Conservation (phyloP, 1,140 invertebrate genomes). For the Drosophila serrata region DNA sequence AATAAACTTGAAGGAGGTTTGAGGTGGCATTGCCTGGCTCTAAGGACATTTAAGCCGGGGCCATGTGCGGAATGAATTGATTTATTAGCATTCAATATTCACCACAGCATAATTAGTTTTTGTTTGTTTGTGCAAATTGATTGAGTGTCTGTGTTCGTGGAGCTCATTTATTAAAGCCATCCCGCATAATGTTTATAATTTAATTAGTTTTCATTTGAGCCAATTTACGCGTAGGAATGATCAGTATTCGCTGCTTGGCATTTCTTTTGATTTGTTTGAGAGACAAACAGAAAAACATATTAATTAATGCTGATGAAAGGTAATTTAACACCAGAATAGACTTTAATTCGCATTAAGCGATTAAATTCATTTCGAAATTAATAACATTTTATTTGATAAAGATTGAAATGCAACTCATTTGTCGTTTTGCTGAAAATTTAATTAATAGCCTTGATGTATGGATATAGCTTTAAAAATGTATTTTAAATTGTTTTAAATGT, state of each 20-base stretch:
- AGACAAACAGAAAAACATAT: conserved; percentile 14
- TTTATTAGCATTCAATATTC: conserved; percentile 71
- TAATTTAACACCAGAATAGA: conserved; percentile 16
- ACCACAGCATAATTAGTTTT: conserved; percentile 64
- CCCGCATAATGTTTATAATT: conserved; percentile 60
- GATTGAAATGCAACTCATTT: background rate
- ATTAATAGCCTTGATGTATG: background rate
- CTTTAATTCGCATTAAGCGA: conserved; percentile 29
- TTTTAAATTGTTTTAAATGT: no score
- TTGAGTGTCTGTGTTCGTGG: conserved; percentile 43
- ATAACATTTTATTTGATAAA: background rate
- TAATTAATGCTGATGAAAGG: conserved; percentile 26
- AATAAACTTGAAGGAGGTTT: conserved; percentile 26
- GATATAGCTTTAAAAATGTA: background rate
- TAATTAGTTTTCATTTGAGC: conserved; percentile 54
- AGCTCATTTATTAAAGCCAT: conserved; percentile 50
- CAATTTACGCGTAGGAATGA: conserved; percentile 42
- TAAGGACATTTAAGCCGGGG: conserved; percentile 8
- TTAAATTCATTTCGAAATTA: conserved; percentile 5
- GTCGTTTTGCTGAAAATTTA: background rate
- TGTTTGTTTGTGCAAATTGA: conserved; percentile 64
- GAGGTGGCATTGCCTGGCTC: background rate
- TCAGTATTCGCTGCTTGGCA: background rate
- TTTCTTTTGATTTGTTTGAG: conserved; percentile 27
- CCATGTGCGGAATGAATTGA: conserved; percentile 69